A percentile compares a stretch with the other conserved stretches of the same genome.
These are phyloP conservation scores for Drosophila willistoni DNA, from an alignment of 1,140 invertebrate genomes.

Conservation along the genomic window DNA sequence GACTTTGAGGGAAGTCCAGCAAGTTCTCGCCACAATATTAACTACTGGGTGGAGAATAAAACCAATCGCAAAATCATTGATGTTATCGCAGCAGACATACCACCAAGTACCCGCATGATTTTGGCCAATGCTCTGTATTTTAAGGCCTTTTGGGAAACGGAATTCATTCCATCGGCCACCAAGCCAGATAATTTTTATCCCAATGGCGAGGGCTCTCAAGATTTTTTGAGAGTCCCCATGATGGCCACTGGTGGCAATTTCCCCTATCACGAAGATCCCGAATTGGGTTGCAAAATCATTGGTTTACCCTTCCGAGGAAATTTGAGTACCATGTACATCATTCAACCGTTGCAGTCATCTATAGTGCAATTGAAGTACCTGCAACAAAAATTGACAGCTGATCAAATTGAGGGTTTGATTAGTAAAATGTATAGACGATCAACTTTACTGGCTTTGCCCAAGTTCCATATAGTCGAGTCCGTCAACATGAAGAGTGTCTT, in stretches of 20 bases:
- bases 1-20: slow-evolving; percentile 84
- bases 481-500: slow-evolving; percentile 85
- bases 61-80: slow-evolving; percentile 87
- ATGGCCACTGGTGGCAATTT: slow-evolving; percentile 86
- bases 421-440: slow-evolving; percentile 83
- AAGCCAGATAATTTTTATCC: slow-evolving; percentile 84
- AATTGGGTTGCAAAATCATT: slow-evolving; percentile 85
- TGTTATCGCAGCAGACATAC: slow-evolving; percentile 84
- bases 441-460: slow-evolving; percentile 86
- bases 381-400: slow-evolving; percentile 84
- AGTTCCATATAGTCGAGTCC: slow-evolving; percentile 87
- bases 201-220: slow-evolving; percentile 80
- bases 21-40: slow-evolving; percentile 84
- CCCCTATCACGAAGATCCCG: slow-evolving; percentile 66
- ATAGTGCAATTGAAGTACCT: slow-evolving; percentile 83
- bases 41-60: slow-evolving; percentile 87
- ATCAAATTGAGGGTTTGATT: slow-evolving; percentile 85
- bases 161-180: slow-evolving; percentile 85
- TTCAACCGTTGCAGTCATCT: slow-evolving; percentile 86
- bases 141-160: slow-evolving; percentile 89
- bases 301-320: slow-evolving; percentile 89
- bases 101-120: slow-evolving; percentile 85
- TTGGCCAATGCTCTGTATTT: slow-evolving; percentile 92
- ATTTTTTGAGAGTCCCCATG: slow-evolving; percentile 85
- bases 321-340: slow-evolving; percentile 87